phyloP scores from a whole-genome alignment of 53 echinoderm and acorn worm genomes.

The Echinometra lucunter region DNA sequence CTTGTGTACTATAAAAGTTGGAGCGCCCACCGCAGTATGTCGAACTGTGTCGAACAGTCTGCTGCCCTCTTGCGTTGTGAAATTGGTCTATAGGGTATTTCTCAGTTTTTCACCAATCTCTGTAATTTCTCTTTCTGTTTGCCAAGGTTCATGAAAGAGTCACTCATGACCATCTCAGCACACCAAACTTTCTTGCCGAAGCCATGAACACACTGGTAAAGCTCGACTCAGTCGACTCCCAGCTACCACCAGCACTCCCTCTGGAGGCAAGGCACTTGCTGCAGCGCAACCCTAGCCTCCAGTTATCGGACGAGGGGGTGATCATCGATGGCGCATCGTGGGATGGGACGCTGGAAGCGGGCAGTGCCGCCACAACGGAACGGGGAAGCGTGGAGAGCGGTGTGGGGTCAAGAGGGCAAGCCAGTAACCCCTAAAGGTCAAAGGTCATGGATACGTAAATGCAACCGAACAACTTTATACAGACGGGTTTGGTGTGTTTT shows the following conservation, averaged over 20 bases:
- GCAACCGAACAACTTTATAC: slow-evolving; percentile 1
- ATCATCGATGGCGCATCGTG: slow-evolving; percentile 79
- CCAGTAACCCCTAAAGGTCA: slow-evolving; percentile 53
- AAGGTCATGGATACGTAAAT: not conserved
- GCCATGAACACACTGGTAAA: slow-evolving; percentile 68
- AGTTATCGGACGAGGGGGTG: slow-evolving; percentile 84
- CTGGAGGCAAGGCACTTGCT: slow-evolving; percentile 47
- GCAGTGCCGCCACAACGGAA: slow-evolving; percentile 80
- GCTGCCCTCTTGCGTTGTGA: too few species aligned
- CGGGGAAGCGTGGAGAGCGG: slow-evolving; percentile 85
- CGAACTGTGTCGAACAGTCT: too few species aligned
- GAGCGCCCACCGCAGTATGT: too few species aligned
- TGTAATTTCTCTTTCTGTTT: not conserved
- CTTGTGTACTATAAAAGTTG: too few species aligned
- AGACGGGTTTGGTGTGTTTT: slow-evolving; percentile 16
- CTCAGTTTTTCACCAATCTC: too few species aligned
- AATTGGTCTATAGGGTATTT: too few species aligned
- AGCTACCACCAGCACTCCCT: slow-evolving; percentile 24
- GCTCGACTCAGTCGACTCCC: slow-evolving; percentile 42
- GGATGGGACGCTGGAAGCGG: slow-evolving; percentile 76
- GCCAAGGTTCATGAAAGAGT: slow-evolving; percentile 22
- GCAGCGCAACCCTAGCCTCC: slow-evolving; percentile 70
- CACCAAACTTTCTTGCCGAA: slow-evolving; percentile 61
- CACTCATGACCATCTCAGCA: slow-evolving; percentile 52
- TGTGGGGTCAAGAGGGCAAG: slow-evolving; percentile 71